Evolutionary conservation across 1,140 invertebrate genomes (phyloP).

Genomic region (Odontomachus brunneus): DNA sequence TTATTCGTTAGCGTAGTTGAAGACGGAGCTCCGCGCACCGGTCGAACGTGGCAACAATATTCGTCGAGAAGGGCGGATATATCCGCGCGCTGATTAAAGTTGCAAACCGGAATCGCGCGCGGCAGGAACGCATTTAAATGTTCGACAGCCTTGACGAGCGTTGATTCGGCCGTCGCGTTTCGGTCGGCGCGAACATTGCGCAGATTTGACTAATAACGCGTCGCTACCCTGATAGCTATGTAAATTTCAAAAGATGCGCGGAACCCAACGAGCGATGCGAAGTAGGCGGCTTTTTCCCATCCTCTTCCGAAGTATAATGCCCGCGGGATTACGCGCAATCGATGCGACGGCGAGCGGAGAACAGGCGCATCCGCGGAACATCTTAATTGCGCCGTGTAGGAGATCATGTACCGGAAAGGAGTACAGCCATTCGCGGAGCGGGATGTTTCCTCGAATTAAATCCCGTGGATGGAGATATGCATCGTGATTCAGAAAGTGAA

Average conservation of each 20-base stretch:
- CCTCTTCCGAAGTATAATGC: neutral
- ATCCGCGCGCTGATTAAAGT: conserved; percentile 11
- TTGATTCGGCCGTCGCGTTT: no score
- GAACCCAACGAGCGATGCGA: no score
- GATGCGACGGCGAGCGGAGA: neutral
- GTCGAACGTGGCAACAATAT: no score
- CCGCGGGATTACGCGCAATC: neutral
- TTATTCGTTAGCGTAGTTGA: conserved; percentile 59
- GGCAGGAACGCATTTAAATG: no score
- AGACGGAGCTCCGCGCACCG: conserved; percentile 29
- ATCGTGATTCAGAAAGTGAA: conserved; percentile 43
- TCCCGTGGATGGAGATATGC: conserved; percentile 35
- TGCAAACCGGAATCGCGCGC: conserved; percentile 20
- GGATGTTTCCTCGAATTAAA: conserved; percentile 48
- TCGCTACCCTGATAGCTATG: no score
- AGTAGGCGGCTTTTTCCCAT: neutral
- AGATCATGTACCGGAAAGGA: conserved; percentile 16
- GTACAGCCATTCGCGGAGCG: neutral
- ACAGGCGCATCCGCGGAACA: neutral
- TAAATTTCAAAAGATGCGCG: no score
- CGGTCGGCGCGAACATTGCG: no score
- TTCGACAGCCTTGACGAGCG: no score
- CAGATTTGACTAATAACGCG: no score
- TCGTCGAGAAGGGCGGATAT: no score
- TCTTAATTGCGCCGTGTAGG: conserved; percentile 32